Base-by-base conservation (phyloP, 1,140 invertebrate genomes). In the Camponotus vicinus region DNA sequence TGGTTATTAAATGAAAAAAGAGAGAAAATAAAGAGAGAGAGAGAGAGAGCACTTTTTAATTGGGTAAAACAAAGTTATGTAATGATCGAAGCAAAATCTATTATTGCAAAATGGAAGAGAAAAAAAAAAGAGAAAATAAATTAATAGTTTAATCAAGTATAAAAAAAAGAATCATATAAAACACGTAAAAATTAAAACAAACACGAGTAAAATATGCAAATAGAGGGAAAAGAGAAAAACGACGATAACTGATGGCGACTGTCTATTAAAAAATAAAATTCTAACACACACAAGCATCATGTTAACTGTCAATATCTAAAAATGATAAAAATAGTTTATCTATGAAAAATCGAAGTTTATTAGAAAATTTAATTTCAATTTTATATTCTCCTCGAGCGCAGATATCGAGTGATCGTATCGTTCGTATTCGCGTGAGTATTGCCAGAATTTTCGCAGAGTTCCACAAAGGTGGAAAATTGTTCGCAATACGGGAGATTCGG, bases 381-480 rank as follows among this genome's bases (percentile, higher is more conserved):
- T 13, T 40, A n/a, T 75, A 49, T 49, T 13, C 11, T 1, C 27
- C 18, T 18, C 59, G 21, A 27, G 45, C 15, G 13, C 18, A 32
- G 55, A 78, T 64, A 71, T 61, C 45, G 32, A 9, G 63, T 27
- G 37, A 66, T 55, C 37, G 45, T n/a, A 32, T 52, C n/a, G 77
- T 32, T 21, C 27, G 42, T 63, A 63, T 37, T 59, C 66, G 55
- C 63, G 27, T 15, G 45, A 69, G 49, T 57, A 8, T 61, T 18
- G 55, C n/a, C 5, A 49, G 37, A 49, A 86, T 75, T 77, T 71
- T 80, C 57, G 64, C 45, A 37, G 64, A 45, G 59, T 49, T 66
- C 13, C 83, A 34, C 57, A 52, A 86, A 82, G 64, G 66, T 67
- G 67, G 63, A 32, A 21, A 73, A 69, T 34, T 63, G 71, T 88